Evolutionary conservation across 2,888 invertebrate genomes (phyloP).

Genomic region (Callosobruchus maculatus): DNA sequence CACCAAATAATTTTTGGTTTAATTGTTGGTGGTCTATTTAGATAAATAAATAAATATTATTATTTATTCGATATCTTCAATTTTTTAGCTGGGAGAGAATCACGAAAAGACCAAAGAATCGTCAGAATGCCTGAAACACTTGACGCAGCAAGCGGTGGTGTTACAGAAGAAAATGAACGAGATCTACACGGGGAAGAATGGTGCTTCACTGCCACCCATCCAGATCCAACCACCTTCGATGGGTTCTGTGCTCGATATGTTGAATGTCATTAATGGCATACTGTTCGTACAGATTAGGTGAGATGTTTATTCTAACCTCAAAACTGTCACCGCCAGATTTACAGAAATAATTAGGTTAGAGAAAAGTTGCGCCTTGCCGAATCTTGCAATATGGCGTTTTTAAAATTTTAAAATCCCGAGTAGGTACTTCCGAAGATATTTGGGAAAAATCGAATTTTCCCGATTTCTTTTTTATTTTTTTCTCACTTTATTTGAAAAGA

Average conservation of each 20-base stretch:
- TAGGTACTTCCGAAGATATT: too few species aligned
- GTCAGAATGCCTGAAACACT: constrained; percentile 90
- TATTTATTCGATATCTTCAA: constrained; percentile 19
- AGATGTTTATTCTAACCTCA: constrained; percentile 10
- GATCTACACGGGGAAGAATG: constrained; percentile 79
- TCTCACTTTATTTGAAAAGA: too few species aligned
- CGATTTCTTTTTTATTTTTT: too few species aligned
- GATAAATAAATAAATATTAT: too few species aligned
- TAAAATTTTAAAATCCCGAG: too few species aligned
- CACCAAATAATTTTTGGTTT: too few species aligned
- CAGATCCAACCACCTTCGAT: constrained; percentile 97
- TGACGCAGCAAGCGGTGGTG: constrained; percentile 97
- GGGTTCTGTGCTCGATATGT: constrained; percentile 94
- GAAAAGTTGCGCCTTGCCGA: background rate
- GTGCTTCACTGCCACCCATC: constrained; percentile 74
- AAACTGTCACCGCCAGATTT: background rate
- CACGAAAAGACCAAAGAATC: constrained; percentile 98
- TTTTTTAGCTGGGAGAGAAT: constrained; percentile 79
- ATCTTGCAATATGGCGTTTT: too few species aligned
- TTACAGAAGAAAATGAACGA: constrained; percentile 98
- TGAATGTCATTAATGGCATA: constrained; percentile 98
- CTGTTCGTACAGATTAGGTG: constrained; percentile 96
- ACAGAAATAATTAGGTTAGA: too few species aligned
- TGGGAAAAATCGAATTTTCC: too few species aligned
- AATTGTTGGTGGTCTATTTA: too few species aligned